Evolutionary conservation across 1,140 invertebrate species (phyloP).

Genomic region (Akabosia matsudoensis): DNA sequence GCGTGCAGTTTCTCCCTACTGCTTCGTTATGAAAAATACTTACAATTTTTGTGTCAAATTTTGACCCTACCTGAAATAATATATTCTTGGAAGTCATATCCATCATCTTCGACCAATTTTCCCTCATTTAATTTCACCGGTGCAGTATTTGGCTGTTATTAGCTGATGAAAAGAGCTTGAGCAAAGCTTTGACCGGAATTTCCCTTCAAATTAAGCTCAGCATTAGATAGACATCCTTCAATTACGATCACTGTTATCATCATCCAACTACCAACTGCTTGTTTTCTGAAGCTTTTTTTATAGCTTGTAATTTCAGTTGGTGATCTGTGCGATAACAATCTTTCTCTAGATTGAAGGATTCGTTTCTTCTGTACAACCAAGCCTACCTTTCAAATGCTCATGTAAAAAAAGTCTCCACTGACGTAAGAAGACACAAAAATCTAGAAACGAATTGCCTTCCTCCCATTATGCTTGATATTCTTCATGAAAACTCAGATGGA

Average conservation of each 20-base stretch:
- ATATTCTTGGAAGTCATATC: constrained; percentile 12
- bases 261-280: constrained; percentile 34
- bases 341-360: neutral
- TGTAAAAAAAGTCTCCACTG: no score
- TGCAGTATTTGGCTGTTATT: no score
- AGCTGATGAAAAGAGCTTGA: neutral
- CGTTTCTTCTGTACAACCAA: neutral
- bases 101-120: constrained; percentile 3
- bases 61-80: no score
- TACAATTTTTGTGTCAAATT: no score
- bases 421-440: no score
- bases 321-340: constrained; percentile 30
- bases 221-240: constrained; percentile 41
- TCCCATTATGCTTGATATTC: neutral
- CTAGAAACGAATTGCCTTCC: no score
- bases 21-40: no score
- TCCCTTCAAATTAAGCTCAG: constrained; percentile 37
- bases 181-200: constrained; percentile 32
- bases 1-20: no score
- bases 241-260: constrained; percentile 35
- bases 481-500: neutral
- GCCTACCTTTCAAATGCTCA: no score
- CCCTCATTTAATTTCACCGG: no score
- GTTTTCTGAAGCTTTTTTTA: constrained; percentile 38
- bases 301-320: constrained; percentile 38